These are phyloP conservation scores for Eulemur rubriventer DNA, from an alignment of 2,797 vertebrate genomes.

Conservation along the genomic window DNA sequence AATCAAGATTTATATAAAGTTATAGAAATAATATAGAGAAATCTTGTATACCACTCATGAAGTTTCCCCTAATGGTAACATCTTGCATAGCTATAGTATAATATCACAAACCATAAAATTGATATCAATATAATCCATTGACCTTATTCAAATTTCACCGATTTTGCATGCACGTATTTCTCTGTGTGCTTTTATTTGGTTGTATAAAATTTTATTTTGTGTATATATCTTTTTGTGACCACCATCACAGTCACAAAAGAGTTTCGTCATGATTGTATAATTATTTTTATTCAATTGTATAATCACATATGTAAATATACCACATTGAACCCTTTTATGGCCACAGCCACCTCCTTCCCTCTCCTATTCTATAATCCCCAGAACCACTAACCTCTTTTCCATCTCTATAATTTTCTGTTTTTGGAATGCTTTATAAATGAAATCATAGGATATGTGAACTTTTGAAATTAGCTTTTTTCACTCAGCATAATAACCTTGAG, in stretches of 20 bases:
- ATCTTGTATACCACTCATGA: not conserved
- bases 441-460: not conserved
- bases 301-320: not conserved
- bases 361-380: fast-evolving
- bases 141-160: not conserved
- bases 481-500: not conserved
- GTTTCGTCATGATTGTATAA: not conserved
- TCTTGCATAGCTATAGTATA: not conserved
- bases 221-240: not conserved
- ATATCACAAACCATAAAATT: not conserved
- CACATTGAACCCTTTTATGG: not conserved
- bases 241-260: not conserved
- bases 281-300: not conserved
- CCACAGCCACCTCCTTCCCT: not conserved
- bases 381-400: not conserved
- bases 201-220: not conserved
- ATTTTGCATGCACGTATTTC: not conserved
- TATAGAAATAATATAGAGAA: not conserved
- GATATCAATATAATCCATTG: not conserved
- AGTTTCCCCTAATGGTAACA: not conserved
- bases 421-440: not conserved
- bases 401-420: not conserved
- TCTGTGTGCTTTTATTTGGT: not conserved
- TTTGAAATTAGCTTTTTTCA: not conserved
- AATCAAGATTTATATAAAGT: not conserved